Evolutionary conservation across 2,113 vertebrate species (phyloP).

Genomic region (Mormyrus lacerda): DNA sequence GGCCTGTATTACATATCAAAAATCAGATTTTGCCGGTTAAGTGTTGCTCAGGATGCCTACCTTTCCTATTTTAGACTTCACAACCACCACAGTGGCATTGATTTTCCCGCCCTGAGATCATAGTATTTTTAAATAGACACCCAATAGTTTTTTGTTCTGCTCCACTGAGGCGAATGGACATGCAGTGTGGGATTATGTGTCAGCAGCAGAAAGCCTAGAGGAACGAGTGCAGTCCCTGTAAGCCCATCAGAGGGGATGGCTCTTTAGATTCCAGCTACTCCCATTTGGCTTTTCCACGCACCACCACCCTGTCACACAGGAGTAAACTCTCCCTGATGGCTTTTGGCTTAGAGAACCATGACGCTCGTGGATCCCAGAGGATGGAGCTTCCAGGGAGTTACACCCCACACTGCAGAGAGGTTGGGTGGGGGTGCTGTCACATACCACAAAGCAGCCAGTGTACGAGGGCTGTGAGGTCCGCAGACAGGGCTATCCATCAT

Average conservation of each 20-base stretch:
- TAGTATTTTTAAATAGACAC: neutral
- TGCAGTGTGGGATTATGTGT: neutral
- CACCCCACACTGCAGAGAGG: neutral
- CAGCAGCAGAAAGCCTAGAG: neutral
- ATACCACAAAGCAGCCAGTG: constrained; percentile 15
- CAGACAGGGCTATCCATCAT: constrained; percentile 19
- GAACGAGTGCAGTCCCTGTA: neutral
- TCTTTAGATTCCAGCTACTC: neutral
- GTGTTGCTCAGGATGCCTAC: neutral
- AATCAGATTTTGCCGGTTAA: neutral
- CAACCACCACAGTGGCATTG: neutral
- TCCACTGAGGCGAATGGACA: neutral
- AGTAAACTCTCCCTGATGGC: neutral
- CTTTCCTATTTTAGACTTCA: neutral
- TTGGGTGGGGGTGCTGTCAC: neutral
- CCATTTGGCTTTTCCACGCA: neutral
- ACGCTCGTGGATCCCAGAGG: neutral
- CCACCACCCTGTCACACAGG: neutral
- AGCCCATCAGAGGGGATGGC: neutral
- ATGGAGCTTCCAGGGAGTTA: neutral
- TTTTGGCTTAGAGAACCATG: neutral
- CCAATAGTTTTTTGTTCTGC: neutral
- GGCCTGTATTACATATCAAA: neutral
- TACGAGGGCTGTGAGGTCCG: constrained; percentile 23
- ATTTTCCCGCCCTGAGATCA: neutral